Evolutionary conservation across 2,797 vertebrate species (phyloP), one percentile per base, ranked within the genome.

Genomic region (Siniperca scherzeri): DNA sequence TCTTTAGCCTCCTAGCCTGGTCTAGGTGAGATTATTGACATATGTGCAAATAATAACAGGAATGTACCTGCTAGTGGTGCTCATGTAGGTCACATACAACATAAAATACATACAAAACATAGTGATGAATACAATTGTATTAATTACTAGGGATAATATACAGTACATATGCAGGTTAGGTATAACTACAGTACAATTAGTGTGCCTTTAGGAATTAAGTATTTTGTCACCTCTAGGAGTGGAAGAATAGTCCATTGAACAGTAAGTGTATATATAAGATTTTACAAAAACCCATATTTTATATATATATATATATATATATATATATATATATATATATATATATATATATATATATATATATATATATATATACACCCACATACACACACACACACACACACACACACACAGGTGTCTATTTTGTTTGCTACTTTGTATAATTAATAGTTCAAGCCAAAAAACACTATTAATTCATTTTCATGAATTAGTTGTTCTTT

Each of bases 1-100:
- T 84, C 84, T 77, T 14, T 12, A 70, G 55, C 57, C 62, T 77
- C 70, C 65, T 42, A 5, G 50, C 1, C 27, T 2, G 60, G 33
- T 30, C 25, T 3, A 16, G 11, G 69, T 66, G 56, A 70, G 60
- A 57, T 40, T 44, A 78, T 25, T 48, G 48, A 40, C 52, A 70
- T 5, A 22, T 70, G 50, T 60, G 40, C 36, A 53, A 57, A 66
- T 48, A 57, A 66, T 42, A 61, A 42, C 1, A 22, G 14, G 7
- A 19, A 42, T 33, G 36, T 25, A 13, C 65, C n/a, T 69, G 7
- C 17, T 56, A 1, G 5, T 25, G 17, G 1, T 11, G 50, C 44
- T 62, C 27, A 62, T 22, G 13, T 65, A 82, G 46, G 8, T 70
- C 59, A 57, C 27, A 38, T 17, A 30, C 11, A 42, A 44, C 11